Evolutionary conservation across 2,888 invertebrate species (phyloP), one percentile per base, ranked within the genome.

Genomic region (Asteroscopus sphinx): DNA sequence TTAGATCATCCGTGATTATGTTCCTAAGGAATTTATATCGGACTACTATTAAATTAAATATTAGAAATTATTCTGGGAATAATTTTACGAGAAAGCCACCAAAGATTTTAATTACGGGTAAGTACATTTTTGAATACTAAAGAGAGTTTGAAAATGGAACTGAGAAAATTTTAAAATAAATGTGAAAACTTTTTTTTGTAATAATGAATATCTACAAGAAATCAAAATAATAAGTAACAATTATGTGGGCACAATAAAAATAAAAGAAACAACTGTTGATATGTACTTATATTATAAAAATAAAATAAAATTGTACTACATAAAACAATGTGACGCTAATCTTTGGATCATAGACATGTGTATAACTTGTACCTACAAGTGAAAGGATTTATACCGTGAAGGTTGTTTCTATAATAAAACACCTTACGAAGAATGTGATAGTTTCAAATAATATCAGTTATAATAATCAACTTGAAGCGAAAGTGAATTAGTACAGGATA

Each of bases 71-170:
- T 76, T 83, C 88, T 57, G 83, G 80, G 30, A 81, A 78, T 49
- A 80, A 70, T 36, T 61, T 75, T 35, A 77, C 73, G 39, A 82
- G 81, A 65, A 89, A 81, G 46, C 83, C 92, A 5, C 95, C 95
- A 21, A 94, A 95, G 82, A 95, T 95, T 76, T 87, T 95, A 40
- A 95, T 95, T 36, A 95, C 95, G 37, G 95, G 95, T 95, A 81
- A 93, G 90, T 89, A 76, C 56, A 33, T 65, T 52, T 51, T 30
- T 0, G 4, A 59, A 17, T 3, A 12, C 5, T 52, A 35, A 67
- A 67, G 28, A 32, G n/a, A 30, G 40, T 33, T n/a, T 51, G 5
- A 68, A 46, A 46, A 26, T 46, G 0, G 4, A 15, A 25, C 11
- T 8, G 6, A 3, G 0, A 0, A 9, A 46, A 37, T 39, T 25